These are phyloP conservation scores for Sycophila sp. DNA, from an alignment of 1,140 invertebrate genomes.

Conservation along the genomic window DNA sequence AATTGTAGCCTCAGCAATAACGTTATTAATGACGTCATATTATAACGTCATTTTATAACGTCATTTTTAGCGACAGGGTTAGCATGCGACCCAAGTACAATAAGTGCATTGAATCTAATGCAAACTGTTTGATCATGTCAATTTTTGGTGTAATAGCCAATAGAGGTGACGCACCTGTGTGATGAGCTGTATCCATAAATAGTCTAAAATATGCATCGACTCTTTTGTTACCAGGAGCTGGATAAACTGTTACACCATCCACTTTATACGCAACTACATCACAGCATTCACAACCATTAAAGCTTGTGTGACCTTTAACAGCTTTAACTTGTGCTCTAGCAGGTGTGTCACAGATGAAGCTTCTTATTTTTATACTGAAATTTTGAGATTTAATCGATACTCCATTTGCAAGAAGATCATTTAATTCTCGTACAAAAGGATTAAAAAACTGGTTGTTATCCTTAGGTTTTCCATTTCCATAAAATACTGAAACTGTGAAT, in stretches of 20 bases:
- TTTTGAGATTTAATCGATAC: background rate
- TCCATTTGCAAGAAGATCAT: constrained; percentile 15
- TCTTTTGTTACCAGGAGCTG: background rate
- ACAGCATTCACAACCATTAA: constrained; percentile 11
- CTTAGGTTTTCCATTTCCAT: constrained; percentile 19
- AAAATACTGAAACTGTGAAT: constrained; percentile 14
- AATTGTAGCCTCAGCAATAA: too few relatives aligned
- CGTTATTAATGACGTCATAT: too few relatives aligned
- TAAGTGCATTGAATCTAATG: constrained; percentile 27
- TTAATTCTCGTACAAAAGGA: constrained; percentile 22
- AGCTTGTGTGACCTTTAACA: constrained; percentile 5
- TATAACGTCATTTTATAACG: too few relatives aligned
- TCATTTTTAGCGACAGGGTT: too few relatives aligned
- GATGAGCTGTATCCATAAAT: constrained; percentile 2
- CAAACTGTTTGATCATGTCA: background rate
- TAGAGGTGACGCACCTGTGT: background rate
- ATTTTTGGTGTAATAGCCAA: constrained; percentile 10
- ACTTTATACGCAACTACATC: background rate
- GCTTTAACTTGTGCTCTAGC: background rate
- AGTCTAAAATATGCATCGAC: constrained; percentile 1
- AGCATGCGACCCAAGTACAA: background rate
- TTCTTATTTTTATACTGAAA: constrained; percentile 7
- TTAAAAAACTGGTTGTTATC: constrained; percentile 2
- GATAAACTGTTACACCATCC: background rate
- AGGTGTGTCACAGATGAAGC: constrained; percentile 14